These are phyloP conservation scores for Drosophila setosimentum DNA, from an alignment of 2,888 invertebrate species.

Conservation along the genomic window DNA sequence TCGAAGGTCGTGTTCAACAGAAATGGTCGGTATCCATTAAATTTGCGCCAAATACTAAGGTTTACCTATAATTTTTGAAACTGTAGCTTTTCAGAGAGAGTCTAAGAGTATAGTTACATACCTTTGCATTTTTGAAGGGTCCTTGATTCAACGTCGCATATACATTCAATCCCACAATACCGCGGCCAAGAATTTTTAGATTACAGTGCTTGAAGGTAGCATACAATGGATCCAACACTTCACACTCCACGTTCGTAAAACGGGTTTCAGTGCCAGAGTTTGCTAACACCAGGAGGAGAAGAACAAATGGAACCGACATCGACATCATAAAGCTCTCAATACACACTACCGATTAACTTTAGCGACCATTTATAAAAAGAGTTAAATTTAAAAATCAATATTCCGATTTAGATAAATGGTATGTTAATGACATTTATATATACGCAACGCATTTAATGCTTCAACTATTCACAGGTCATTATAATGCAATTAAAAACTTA, in stretches of 20 bases:
- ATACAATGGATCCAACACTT: conserved; percentile 10
- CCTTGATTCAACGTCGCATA: conserved; percentile 3
- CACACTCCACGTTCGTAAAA: conserved; percentile 33
- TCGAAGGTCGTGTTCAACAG: conserved; percentile 39
- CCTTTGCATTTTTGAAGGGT: conserved; percentile 24
- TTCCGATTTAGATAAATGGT: not conserved
- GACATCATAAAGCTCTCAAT: not conserved
- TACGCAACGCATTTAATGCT: not conserved
- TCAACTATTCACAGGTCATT: not conserved
- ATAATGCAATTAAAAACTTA: not conserved
- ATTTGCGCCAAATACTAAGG: conserved; percentile 35
- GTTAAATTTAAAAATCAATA: not conserved
- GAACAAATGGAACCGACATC: not conserved
- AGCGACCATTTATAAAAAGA: not conserved
- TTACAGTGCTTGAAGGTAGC: conserved; percentile 11
- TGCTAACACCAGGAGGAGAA: not conserved
- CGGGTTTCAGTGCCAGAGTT: not conserved
- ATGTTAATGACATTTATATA: not conserved
- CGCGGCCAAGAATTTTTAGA: conserved; percentile 16
- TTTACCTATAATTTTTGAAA: conserved; percentile 22
- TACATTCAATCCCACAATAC: conserved; percentile 19
- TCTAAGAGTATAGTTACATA: not conserved
- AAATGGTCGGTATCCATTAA: conserved; percentile 44
- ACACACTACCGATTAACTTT: not conserved
- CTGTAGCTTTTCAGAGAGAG: not conserved